A percentile compares a stretch with the other conserved stretches of the same genome.
phyloP scores from a whole-genome alignment of 2,113 vertebrate genomes.

The Cyanoramphus novaezelandiae region DNA sequence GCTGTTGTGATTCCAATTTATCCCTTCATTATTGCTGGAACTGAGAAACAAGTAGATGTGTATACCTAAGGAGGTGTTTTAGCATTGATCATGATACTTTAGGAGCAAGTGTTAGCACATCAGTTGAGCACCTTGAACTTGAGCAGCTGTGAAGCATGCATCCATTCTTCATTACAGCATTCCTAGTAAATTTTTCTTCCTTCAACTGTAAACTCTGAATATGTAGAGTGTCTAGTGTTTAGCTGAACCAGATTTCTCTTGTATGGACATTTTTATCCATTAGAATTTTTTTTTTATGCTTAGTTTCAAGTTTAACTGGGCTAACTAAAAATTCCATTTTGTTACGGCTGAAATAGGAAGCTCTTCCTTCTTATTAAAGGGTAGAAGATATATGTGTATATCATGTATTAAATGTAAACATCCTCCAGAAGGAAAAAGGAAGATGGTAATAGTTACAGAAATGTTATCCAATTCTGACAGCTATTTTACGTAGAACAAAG shows the following conservation, averaged over 20 bases:
- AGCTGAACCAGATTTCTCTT: background rate
- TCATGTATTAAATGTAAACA: background rate
- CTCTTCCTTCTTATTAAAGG: background rate
- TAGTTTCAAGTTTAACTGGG: background rate
- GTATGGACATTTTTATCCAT: background rate
- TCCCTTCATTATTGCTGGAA: background rate
- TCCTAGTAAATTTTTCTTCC: background rate
- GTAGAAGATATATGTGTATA: background rate
- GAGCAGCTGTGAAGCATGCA: background rate
- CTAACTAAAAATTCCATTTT: background rate
- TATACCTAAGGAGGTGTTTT: background rate
- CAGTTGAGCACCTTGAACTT: background rate
- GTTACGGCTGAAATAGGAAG: background rate
- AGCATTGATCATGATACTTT: background rate
- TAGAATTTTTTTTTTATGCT: background rate
- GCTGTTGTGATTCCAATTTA: background rate
- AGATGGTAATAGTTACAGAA: background rate
- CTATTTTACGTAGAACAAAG: background rate
- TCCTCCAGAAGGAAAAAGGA: background rate
- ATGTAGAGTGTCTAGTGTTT: background rate
- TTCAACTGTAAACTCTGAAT: background rate
- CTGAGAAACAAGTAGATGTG: background rate
- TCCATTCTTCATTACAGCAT: background rate
- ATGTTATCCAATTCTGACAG: background rate
- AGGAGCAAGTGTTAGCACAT: background rate